Base-by-base conservation (phyloP, 1,140 invertebrate genomes). In the Oppia nitens region DNA sequence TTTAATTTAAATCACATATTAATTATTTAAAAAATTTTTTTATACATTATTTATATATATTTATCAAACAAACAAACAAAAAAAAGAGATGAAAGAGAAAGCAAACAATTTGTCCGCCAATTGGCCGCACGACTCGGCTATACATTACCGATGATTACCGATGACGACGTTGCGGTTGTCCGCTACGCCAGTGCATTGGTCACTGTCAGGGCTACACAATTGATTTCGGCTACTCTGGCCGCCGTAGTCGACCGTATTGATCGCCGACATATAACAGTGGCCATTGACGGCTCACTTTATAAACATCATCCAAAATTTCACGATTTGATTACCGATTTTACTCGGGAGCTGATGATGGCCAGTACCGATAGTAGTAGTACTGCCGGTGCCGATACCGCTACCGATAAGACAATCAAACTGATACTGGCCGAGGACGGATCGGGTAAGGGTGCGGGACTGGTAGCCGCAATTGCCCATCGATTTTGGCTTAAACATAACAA, bases 261-360 rank as follows among this genome's bases (percentile, higher is more conserved):
- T 58, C 76, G 79, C 60, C 69, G 70, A 24, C 71, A 78, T 54
- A 77, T 80, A 14, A 82, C 81, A 0, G 80, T 92, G 58, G 88
- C 84, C 3, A 81, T 92, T 47, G 88, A 92, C 72, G 88, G 88
- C 4, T 90, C 87, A 21, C 76, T 92, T 6, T 92, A 81, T 71
- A 81, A 87, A 68, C 80, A 82, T 65, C 88, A 92, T 74, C 87
- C 87, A 47, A 78, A 83, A 66, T 80, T 90, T 64, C 74, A 80
- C 45, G 68, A 71, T 53, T 79, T 87, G 65, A 82, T 93, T 76
- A 72, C 81, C 52, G 76, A 81, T 62, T 87, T 85, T 67, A 84
- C 85, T 57, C 64, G 69, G 11, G 69, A 79, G 29, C 73, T 83
- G 48, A 75, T 79, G 27, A 80, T 81, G 17, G 53, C 57, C 1